Percentiles rank a stretch among this genome's conserved stretches.
phyloP scores from a whole-genome alignment of 2,797 vertebrate species.

The Lemur catta region DNA sequence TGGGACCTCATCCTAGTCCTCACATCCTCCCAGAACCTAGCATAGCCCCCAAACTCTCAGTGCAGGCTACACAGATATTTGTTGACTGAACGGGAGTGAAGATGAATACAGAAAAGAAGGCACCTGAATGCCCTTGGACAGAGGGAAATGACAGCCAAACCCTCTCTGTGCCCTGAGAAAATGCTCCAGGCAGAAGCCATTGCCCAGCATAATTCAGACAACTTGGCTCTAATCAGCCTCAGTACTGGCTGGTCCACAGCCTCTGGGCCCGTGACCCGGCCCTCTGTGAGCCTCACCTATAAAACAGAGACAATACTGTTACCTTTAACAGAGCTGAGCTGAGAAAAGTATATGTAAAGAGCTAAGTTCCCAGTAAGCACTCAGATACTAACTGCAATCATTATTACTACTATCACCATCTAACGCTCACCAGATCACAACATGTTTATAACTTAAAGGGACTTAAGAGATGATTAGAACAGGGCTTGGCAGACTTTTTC shows the following conservation, averaged over 20 bases:
- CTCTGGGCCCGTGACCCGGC: neutral
- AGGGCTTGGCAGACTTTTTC: neutral
- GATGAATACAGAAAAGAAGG: neutral
- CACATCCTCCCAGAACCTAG: too few species aligned
- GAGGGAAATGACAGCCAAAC: neutral
- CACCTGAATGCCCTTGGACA: accelerated
- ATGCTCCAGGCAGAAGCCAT: neutral
- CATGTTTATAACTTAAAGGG: neutral
- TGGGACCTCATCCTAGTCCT: too few species aligned
- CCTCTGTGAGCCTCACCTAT: neutral
- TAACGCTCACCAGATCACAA: neutral
- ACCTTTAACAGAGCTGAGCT: accelerated
- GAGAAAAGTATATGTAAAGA: neutral
- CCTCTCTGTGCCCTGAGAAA: neutral
- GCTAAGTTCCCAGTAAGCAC: neutral
- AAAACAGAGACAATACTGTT: neutral
- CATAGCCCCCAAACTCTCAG: neutral
- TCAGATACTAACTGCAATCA: neutral
- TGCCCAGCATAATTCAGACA: neutral
- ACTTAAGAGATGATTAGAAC: neutral
- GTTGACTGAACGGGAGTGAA: neutral
- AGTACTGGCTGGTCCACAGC: too few species aligned
- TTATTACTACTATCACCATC: neutral
- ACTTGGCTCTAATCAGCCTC: neutral
- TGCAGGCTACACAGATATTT: neutral